A percentile compares a stretch with the other conserved stretches of the same genome.
Evolutionary conservation across 2,797 vertebrate species (phyloP).

Genomic region (Limosa lapponica): DNA sequence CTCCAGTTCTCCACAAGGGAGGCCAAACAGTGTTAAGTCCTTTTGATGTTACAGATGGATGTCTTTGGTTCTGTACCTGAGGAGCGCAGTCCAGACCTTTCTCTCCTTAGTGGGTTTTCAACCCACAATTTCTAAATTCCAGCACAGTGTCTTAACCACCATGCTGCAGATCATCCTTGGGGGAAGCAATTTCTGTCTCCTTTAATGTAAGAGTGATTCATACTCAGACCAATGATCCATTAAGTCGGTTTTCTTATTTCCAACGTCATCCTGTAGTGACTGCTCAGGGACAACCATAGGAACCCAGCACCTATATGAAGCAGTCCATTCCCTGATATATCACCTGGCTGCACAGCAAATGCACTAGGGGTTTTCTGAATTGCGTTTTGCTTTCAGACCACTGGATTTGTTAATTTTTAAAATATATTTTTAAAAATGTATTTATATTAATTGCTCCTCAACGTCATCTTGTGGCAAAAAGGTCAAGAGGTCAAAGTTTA

Average conservation of each 20-base stretch:
- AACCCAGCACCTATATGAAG: neutral
- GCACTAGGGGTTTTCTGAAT: neutral
- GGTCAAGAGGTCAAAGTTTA: neutral
- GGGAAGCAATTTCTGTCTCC: neutral
- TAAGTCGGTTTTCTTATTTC: slow-evolving; percentile 3
- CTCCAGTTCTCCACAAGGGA: neutral
- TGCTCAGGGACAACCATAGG: neutral
- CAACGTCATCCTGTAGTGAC: neutral
- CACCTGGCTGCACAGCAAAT: neutral
- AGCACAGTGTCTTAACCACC: neutral
- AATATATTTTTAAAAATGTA: neutral
- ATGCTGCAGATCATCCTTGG: neutral
- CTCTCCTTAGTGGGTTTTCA: neutral
- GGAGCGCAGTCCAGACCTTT: neutral
- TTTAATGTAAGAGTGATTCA: neutral
- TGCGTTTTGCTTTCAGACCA: neutral
- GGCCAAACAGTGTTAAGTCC: neutral
- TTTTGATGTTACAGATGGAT: neutral
- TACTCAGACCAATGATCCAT: neutral
- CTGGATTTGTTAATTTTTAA: neutral
- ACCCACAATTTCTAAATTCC: neutral
- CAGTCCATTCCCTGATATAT: neutral
- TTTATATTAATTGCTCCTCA: neutral
- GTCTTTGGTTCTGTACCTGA: neutral
- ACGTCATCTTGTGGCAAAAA: neutral